Percentiles rank a stretch among this genome's conserved stretches.
Evolutionary conservation across 2,888 invertebrate species (phyloP).

Genomic region (Nomada flava): DNA sequence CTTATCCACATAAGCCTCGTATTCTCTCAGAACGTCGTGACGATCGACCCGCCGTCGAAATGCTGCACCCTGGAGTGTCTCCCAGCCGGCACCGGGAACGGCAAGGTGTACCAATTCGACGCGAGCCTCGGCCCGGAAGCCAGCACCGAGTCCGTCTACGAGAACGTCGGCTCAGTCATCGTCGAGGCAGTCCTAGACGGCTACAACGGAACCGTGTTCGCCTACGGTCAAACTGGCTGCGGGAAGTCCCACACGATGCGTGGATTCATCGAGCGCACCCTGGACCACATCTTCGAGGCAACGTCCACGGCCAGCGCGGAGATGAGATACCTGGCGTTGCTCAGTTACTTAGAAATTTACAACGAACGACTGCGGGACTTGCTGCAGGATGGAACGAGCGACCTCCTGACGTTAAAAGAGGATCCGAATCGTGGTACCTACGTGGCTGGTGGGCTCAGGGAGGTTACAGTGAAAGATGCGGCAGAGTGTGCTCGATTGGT

Average conservation of each 20-base stretch:
- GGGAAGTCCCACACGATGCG: conserved; percentile 97
- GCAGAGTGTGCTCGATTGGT: conserved; percentile 91
- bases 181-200: conserved; percentile 93
- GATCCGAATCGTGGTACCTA: conserved; percentile 86
- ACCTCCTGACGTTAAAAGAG: conserved; percentile 88
- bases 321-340: conserved; percentile 90
- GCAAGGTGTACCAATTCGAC: conserved; percentile 87
- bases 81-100: conserved; percentile 82
- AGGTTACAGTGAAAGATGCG: conserved; percentile 89
- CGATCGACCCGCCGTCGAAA: conserved; percentile 86
- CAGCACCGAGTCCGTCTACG: conserved; percentile 94
- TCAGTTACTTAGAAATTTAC: conserved; percentile 94
- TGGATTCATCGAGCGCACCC: conserved; percentile 92
- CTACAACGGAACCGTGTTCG: conserved; percentile 96
- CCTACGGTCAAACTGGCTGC: conserved; percentile 96
- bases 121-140: conserved; percentile 92
- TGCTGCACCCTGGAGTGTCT: conserved; percentile 85
- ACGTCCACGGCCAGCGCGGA: conserved; percentile 89
- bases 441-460: conserved; percentile 86
- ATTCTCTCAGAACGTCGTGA: conserved; percentile 87
- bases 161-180: conserved; percentile 88
- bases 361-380: conserved; percentile 92
- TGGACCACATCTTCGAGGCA: conserved; percentile 95
- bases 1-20: not conserved
- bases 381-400: conserved; percentile 86